Percentiles rank a stretch among this genome's conserved stretches.
Conservation (phyloP, 2,113 vertebrate species). For the Syngnathus scovelli region DNA sequence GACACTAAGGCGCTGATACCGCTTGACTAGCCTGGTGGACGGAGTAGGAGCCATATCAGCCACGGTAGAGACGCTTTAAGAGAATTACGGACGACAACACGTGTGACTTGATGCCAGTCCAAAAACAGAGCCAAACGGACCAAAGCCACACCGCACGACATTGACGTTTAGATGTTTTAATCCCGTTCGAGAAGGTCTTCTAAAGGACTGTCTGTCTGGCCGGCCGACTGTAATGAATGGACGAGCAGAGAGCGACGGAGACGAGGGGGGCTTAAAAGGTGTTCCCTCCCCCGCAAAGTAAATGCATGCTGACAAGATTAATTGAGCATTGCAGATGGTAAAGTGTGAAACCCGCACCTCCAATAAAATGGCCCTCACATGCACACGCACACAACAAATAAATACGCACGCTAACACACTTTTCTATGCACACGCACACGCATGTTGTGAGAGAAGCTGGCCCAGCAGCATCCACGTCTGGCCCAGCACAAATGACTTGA, state of each 20-base stretch:
- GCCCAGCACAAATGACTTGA: slow-evolving; percentile 93
- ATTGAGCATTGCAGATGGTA: slow-evolving; percentile 77
- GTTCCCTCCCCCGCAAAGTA: slow-evolving; percentile 55
- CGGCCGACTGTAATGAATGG: slow-evolving; percentile 58
- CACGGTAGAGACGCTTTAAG: too few species aligned
- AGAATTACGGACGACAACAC: too few species aligned
- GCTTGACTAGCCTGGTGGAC: too few species aligned
- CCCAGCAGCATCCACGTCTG: slow-evolving; percentile 67
- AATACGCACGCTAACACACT: slow-evolving; percentile 16
- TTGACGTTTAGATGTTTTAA: slow-evolving; percentile 33
- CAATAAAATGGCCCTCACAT: slow-evolving; percentile 17
- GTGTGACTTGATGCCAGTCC: neutral
- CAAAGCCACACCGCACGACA: neutral
- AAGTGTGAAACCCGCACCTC: slow-evolving; percentile 64
- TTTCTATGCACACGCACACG: slow-evolving; percentile 19
- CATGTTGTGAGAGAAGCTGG: slow-evolving; percentile 22
- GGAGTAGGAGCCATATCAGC: too few species aligned
- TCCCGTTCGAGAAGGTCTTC: slow-evolving; percentile 43
- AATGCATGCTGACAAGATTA: slow-evolving; percentile 79
- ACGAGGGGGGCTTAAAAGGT: slow-evolving; percentile 61
- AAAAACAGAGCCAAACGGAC: slow-evolving; percentile 6
- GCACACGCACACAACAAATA: slow-evolving; percentile 18
- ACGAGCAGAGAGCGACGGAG: slow-evolving; percentile 57
- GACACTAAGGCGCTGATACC: too few species aligned
- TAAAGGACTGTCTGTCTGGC: slow-evolving; percentile 40